phyloP scores from a whole-genome alignment of 2,888 invertebrate genomes.

The Drosophila glabriapex region DNA sequence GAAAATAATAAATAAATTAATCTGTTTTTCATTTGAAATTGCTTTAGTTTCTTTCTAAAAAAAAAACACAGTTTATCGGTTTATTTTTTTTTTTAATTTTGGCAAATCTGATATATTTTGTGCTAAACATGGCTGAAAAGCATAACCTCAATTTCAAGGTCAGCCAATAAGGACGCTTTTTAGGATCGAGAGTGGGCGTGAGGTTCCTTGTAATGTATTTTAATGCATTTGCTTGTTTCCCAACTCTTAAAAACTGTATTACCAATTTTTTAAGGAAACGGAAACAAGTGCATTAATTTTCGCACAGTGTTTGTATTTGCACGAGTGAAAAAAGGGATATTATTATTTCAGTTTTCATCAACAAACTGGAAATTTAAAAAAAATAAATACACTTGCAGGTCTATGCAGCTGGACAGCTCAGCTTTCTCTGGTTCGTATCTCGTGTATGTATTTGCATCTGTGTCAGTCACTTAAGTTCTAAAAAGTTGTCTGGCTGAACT shows the following conservation, averaged over 20 bases:
- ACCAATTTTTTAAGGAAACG: background rate
- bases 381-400: background rate
- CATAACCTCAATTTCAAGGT: background rate
- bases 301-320: background rate
- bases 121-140: background rate
- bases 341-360: background rate
- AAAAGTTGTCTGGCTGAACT: constrained; percentile 43
- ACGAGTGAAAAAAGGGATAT: background rate
- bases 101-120: background rate
- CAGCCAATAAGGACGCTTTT: background rate
- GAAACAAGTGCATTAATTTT: background rate
- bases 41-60: background rate
- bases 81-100: background rate
- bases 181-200: no score
- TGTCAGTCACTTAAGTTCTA: constrained; percentile 13
- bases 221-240: background rate
- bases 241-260: background rate
- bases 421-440: background rate
- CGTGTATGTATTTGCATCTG: background rate
- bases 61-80: background rate
- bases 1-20: background rate
- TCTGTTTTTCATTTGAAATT: background rate
- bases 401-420: background rate
- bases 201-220: background rate
- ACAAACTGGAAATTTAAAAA: background rate